Conservation (phyloP, 2,888 invertebrate species). For the Catocala fraxini region DNA sequence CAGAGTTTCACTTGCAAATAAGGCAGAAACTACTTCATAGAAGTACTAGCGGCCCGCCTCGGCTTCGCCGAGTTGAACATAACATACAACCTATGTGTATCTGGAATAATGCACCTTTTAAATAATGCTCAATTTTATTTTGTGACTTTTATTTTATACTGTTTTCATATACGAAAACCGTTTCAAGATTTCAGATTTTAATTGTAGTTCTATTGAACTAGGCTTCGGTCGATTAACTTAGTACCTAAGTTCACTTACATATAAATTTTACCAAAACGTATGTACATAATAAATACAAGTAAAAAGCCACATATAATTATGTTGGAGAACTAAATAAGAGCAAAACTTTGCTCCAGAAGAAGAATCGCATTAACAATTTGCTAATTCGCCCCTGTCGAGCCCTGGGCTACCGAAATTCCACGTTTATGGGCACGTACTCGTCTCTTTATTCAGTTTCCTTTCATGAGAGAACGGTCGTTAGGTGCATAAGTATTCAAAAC, state of each 20-base stretch:
- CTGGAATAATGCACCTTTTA: too few species aligned
- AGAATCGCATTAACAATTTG: conserved; percentile 47
- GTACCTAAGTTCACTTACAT: too few species aligned
- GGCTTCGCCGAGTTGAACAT: too few species aligned
- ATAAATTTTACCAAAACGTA: not conserved
- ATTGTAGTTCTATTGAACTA: too few species aligned
- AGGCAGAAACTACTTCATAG: too few species aligned
- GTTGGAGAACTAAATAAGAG: conserved; percentile 11
- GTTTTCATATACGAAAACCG: too few species aligned
- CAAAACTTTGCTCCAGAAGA: conserved; percentile 9
- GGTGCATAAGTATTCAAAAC: conserved; percentile 40
- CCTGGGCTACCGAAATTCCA: conserved; percentile 82
- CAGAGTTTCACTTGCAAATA: conserved; percentile 32
- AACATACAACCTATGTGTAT: too few species aligned
- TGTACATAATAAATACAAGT: not conserved
- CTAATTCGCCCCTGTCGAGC: conserved; percentile 67
- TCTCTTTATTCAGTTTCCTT: conserved; percentile 63
- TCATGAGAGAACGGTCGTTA: conserved; percentile 40
- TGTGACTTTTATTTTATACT: too few species aligned
- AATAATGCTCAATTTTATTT: too few species aligned
- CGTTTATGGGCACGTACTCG: conserved; percentile 61
- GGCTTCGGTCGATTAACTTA: too few species aligned
- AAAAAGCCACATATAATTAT: conserved; percentile 5
- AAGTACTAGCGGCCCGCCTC: too few species aligned
- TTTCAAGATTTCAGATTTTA: too few species aligned